phyloP scores from a whole-genome alignment of 2,113 vertebrate genomes.

The Nycticryphes semicollaris region DNA sequence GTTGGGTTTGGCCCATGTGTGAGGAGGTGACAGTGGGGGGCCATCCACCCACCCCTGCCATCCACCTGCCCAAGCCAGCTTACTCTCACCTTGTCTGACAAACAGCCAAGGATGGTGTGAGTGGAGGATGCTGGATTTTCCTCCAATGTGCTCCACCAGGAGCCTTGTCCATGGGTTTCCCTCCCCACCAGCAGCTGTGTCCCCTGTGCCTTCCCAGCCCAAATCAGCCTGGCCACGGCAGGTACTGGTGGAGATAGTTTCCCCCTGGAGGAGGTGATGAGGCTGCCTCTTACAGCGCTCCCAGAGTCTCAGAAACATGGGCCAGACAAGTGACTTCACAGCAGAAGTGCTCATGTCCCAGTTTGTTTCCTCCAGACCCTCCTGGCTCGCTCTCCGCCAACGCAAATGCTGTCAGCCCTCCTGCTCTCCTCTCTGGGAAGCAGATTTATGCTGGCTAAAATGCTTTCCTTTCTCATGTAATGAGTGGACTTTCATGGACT shows the following conservation, averaged over 20 bases:
- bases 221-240: not conserved
- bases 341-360: not conserved
- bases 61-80: not conserved
- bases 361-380: not conserved
- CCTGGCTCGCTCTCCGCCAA: not conserved
- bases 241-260: not conserved
- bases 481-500: not conserved
- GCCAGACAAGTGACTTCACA: not conserved
- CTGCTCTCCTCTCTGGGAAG: not conserved
- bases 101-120: not conserved
- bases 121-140: not conserved
- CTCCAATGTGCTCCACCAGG: not conserved
- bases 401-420: not conserved
- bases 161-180: no score
- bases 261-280: not conserved
- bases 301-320: not conserved
- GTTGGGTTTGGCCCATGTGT: not conserved
- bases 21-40: not conserved
- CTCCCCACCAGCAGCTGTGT: not conserved
- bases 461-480: not conserved
- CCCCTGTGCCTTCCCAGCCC: not conserved
- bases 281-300: not conserved
- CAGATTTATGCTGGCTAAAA: not conserved
- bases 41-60: not conserved
- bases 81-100: not conserved